Percentiles rank a stretch among this genome's conserved stretches.
These are phyloP conservation scores for Poeciliopsis turneri DNA, from an alignment of 2,797 vertebrate genomes.

Conservation along the genomic window DNA sequence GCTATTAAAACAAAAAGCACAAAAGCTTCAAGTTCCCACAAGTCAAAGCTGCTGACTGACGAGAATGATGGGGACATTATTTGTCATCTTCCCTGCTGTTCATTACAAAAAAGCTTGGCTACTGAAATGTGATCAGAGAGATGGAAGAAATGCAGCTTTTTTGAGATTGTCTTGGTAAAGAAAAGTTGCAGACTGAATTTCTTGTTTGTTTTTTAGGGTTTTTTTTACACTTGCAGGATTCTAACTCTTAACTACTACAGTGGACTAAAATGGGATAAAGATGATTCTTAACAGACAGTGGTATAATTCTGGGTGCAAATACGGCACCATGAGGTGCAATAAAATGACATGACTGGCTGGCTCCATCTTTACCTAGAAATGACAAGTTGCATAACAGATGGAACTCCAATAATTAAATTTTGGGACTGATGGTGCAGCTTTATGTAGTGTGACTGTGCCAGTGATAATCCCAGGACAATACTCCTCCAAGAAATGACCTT, in stretches of 20 bases:
- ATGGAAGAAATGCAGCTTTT: slow-evolving; percentile 44
- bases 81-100: slow-evolving; percentile 68
- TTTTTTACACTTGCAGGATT: slow-evolving; percentile 23
- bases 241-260: slow-evolving; percentile 10
- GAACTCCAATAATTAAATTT: slow-evolving; percentile 44
- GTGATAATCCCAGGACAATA: slow-evolving; percentile 51
- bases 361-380: slow-evolving; percentile 39
- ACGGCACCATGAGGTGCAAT: slow-evolving; percentile 28
- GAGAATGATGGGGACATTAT: slow-evolving; percentile 60
- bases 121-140: slow-evolving; percentile 43
- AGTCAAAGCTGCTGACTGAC: slow-evolving; percentile 62
- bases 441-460: slow-evolving; percentile 54
- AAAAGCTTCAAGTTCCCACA: slow-evolving; percentile 47
- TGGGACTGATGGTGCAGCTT: slow-evolving; percentile 40
- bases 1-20: slow-evolving; percentile 44
- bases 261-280: slow-evolving; percentile 27
- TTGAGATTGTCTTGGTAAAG: slow-evolving; percentile 27
- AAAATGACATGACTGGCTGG: slow-evolving; percentile 50
- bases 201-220: slow-evolving; percentile 24
- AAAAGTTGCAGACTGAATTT: not conserved
- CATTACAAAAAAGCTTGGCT: slow-evolving; percentile 63
- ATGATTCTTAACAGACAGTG: slow-evolving; percentile 21
- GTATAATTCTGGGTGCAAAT: slow-evolving; percentile 27
- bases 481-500: slow-evolving; percentile 45
- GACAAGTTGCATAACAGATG: slow-evolving; percentile 50